Evolutionary conservation across 2,888 invertebrate genomes (phyloP).

Genomic region (Disparrhopalites patrizii): DNA sequence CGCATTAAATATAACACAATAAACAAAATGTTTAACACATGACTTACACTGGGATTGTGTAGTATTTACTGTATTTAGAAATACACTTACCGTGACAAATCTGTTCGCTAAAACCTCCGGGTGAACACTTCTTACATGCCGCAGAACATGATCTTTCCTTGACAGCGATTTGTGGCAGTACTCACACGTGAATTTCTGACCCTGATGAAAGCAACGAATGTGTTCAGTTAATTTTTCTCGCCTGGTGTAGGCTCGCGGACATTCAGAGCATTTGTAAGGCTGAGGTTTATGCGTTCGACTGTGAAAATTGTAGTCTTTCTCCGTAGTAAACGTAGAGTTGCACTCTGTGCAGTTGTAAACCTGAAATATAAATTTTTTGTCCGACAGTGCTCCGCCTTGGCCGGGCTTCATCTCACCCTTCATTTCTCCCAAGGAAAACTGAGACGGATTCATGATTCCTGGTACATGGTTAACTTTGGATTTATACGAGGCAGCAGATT

Average conservation of each 20-base stretch:
- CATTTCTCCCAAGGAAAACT: neutral
- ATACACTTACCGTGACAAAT: constrained; percentile 34
- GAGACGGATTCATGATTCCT: neutral
- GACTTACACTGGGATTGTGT: neutral
- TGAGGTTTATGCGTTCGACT: constrained; percentile 40
- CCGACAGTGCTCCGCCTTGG: neutral
- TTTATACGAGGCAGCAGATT: neutral
- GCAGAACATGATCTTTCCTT: constrained; percentile 36
- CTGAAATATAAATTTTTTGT: constrained; percentile 34
- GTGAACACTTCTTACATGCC: constrained; percentile 42
- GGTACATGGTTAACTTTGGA: neutral
- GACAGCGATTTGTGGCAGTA: constrained; percentile 37
- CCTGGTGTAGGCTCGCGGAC: constrained; percentile 41
- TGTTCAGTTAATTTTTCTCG: constrained; percentile 45
- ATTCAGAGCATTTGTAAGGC: constrained; percentile 41
- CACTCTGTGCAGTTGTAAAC: constrained; percentile 39
- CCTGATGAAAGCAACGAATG: constrained; percentile 44
- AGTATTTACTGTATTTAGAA: neutral
- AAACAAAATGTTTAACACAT: too few relatives aligned
- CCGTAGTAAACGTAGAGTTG: constrained; percentile 35
- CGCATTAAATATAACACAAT: neutral
- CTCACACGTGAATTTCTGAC: constrained; percentile 45
- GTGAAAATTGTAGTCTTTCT: constrained; percentile 40
- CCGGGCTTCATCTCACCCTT: neutral
- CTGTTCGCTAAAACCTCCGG: constrained; percentile 42